Evolutionary conservation across 2,113 vertebrate genomes (phyloP).

Genomic region (Lates calcarifer): DNA sequence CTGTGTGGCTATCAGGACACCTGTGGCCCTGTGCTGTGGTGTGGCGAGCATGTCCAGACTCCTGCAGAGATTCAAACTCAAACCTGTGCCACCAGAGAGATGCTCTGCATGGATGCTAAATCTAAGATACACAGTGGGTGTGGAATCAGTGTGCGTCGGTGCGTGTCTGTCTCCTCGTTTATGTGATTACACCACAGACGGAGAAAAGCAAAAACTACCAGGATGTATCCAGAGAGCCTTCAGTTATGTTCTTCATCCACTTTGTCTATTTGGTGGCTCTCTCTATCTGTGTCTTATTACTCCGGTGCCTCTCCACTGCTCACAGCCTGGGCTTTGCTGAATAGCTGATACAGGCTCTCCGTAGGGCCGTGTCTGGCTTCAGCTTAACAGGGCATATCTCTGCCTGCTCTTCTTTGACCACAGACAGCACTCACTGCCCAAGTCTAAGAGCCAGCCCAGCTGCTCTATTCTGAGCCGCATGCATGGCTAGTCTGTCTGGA

Average conservation of each 20-base stretch:
- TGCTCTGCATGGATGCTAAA: background rate
- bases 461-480: constrained; percentile 73
- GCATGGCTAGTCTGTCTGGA: constrained; percentile 71
- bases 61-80: constrained; percentile 50
- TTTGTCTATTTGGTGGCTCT: constrained; percentile 19
- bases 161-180: constrained; percentile 10
- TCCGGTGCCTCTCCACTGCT: constrained; percentile 36
- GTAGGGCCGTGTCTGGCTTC: constrained; percentile 61
- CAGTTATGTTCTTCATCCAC: constrained; percentile 19
- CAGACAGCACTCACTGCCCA: constrained; percentile 64
- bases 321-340: constrained; percentile 48
- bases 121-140: background rate
- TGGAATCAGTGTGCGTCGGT: background rate
- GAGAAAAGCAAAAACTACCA: background rate
- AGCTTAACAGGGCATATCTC: constrained; percentile 63
- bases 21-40: constrained; percentile 37
- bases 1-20: constrained; percentile 57
- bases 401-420: constrained; percentile 71
- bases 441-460: constrained; percentile 62
- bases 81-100: constrained; percentile 21
- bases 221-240: constrained; percentile 13
- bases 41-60: constrained; percentile 27
- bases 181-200: background rate
- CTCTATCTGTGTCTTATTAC: constrained; percentile 42
- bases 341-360: constrained; percentile 64